Conservation (phyloP, 2,113 vertebrate genomes). For the Aegithalos caudatus region DNA sequence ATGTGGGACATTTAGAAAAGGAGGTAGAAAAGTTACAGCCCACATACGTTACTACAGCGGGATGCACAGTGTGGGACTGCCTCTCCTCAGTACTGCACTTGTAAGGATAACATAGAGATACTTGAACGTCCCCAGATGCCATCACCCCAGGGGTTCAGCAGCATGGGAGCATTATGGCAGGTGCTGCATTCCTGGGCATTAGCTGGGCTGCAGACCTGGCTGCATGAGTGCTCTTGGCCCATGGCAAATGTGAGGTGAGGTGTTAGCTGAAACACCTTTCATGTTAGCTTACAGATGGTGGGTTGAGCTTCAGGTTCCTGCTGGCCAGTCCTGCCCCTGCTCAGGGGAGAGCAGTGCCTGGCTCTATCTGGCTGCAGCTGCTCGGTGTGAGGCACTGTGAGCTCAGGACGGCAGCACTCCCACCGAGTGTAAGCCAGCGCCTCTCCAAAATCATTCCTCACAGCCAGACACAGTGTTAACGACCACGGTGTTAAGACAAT, state of each 20-base stretch:
- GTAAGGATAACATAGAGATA: neutral
- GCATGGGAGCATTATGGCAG: neutral
- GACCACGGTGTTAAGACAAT: neutral
- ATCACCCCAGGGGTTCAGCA: neutral
- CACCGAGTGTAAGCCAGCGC: rapidly evolving
- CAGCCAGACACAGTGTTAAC: neutral
- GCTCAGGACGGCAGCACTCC: rapidly evolving
- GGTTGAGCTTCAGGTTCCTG: neutral
- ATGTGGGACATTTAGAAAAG: neutral
- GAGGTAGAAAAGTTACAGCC: neutral
- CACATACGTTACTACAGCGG: neutral
- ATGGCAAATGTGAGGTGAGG: neutral
- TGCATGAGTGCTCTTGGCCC: rapidly evolving
- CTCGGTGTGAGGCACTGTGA: neutral
- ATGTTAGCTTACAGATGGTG: rapidly evolving
- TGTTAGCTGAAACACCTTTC: neutral
- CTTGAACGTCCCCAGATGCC: neutral
- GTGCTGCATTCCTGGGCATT: neutral
- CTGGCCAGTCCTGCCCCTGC: neutral
- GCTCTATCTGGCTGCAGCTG: neutral
- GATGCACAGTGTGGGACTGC: neutral
- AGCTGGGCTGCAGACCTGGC: neutral
- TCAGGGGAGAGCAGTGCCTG: neutral
- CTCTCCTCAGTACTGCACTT: neutral
- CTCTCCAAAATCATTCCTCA: neutral